Conservation (phyloP, 2,113 vertebrate species). For the Ceyx margarethae region DNA sequence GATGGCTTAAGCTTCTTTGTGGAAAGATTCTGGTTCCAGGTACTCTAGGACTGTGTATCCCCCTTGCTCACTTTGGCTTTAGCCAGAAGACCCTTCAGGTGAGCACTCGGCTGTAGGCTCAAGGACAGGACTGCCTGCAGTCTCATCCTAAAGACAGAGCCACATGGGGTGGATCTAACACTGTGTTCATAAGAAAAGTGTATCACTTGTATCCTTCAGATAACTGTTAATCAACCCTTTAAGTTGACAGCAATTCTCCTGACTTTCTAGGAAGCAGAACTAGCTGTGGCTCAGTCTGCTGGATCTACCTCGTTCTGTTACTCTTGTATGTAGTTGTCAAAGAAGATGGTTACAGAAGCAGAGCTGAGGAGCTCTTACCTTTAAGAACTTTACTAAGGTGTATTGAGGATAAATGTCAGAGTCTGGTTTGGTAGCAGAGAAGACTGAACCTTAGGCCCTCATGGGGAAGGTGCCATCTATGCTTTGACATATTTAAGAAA, state of each 20-base stretch:
- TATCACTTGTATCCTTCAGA: not conserved
- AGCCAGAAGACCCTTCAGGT: too few relatives aligned
- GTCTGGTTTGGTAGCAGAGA: not conserved
- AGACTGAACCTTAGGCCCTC: not conserved
- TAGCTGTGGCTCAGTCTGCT: fast-evolving
- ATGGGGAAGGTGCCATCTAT: not conserved
- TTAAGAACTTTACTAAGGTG: not conserved
- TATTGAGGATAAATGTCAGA: not conserved
- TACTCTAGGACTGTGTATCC: not conserved
- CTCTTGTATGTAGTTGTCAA: not conserved
- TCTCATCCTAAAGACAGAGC: not conserved
- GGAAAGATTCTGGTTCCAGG: not conserved
- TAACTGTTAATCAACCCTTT: not conserved
- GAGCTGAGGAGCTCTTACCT: not conserved
- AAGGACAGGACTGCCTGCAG: not conserved
- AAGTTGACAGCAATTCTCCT: not conserved
- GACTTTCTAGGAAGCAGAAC: not conserved
- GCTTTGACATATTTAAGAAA: not conserved
- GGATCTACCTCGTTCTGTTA: not conserved
- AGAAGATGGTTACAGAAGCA: not conserved
- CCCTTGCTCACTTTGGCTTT: not conserved
- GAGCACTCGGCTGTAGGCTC: fast-evolving
- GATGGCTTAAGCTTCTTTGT: not conserved
- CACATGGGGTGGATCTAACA: not conserved
- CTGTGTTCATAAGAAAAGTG: not conserved